Evolutionary conservation across 2,113 vertebrate genomes (phyloP).

Genomic region (Terrapene triunguis): DNA sequence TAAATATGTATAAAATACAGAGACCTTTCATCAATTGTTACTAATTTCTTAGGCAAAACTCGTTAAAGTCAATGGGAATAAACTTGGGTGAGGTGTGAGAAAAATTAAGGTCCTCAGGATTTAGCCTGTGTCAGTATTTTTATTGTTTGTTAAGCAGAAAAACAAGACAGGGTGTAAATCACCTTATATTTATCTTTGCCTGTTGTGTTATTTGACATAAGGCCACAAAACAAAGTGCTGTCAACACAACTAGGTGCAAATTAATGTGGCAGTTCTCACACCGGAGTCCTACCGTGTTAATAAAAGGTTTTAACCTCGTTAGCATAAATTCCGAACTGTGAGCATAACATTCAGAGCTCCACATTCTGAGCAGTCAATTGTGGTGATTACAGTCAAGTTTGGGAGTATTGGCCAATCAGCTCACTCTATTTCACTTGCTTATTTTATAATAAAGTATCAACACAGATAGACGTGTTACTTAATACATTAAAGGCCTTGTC

Average conservation of each 20-base stretch:
- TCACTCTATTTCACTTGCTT: background rate
- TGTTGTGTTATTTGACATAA: slow-evolving; percentile 13
- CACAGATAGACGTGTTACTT: background rate
- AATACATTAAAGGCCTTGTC: background rate
- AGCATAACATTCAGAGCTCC: background rate
- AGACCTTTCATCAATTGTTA: background rate
- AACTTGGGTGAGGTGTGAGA: background rate
- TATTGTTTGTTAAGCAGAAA: background rate
- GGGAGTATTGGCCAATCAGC: background rate
- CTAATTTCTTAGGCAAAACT: background rate
- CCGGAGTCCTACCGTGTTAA: slow-evolving; percentile 26
- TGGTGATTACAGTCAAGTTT: background rate
- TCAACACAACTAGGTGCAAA: slow-evolving; percentile 11
- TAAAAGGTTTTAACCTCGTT: slow-evolving; percentile 9
- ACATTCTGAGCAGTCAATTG: background rate
- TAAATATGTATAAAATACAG: background rate
- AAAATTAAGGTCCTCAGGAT: background rate
- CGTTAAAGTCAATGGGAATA: background rate
- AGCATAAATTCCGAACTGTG: background rate
- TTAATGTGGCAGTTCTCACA: slow-evolving; percentile 9
- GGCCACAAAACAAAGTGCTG: background rate
- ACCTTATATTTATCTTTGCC: background rate
- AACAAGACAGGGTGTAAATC: slow-evolving; percentile 1
- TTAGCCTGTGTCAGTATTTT: background rate
- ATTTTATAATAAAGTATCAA: background rate